Conservation (phyloP, 2,113 vertebrate species). For the Cairina moschata region DNA sequence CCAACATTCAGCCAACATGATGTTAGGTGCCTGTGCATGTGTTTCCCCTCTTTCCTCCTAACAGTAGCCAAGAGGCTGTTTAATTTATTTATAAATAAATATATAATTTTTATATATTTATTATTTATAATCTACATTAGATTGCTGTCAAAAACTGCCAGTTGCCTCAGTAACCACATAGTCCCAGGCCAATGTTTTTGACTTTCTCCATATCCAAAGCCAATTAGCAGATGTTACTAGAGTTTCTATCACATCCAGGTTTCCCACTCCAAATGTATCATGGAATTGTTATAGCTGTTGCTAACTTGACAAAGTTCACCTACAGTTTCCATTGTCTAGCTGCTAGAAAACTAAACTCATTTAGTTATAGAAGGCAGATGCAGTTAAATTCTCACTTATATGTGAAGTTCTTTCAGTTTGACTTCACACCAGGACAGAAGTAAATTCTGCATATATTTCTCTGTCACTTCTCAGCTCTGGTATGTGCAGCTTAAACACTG, state of each 20-base stretch:
- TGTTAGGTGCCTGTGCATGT: background rate
- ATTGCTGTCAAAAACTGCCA: background rate
- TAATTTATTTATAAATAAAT: too few relatives aligned
- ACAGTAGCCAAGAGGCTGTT: background rate
- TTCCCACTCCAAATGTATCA: background rate
- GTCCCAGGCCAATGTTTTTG: background rate
- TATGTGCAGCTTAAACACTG: background rate
- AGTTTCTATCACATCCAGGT: background rate
- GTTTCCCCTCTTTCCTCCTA: background rate
- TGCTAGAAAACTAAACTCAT: background rate
- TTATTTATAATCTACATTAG: background rate
- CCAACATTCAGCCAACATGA: too few relatives aligned
- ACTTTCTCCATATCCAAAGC: background rate
- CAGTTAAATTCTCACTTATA: background rate
- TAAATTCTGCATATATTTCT: background rate
- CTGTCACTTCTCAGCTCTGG: background rate
- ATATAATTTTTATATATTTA: background rate
- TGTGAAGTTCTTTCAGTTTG: background rate
- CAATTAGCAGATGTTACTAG: background rate
- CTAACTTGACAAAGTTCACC: background rate
- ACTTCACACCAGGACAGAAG: background rate
- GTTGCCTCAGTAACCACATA: background rate
- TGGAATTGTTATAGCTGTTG: background rate
- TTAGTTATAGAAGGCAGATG: background rate
- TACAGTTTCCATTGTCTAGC: background rate